phyloP scores from a whole-genome alignment of 2,113 vertebrate genomes.

The Atlantisia rogersi region DNA sequence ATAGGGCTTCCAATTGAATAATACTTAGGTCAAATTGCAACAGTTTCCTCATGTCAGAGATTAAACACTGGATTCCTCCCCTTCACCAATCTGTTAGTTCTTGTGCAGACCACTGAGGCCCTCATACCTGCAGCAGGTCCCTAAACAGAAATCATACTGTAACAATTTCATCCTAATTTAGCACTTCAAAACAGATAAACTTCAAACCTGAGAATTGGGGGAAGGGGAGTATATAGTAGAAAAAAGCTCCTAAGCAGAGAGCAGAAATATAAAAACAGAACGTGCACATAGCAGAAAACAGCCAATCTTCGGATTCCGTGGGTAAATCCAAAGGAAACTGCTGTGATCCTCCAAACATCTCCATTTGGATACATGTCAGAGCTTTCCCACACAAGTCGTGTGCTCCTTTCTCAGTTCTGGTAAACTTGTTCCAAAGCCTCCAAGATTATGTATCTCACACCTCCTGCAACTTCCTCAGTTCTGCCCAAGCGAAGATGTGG shows the following conservation, averaged over 20 bases:
- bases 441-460: not conserved
- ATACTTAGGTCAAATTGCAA: not conserved
- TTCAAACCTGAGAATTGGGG: not conserved
- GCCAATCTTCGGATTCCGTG: not conserved
- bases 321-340: constrained; percentile 37
- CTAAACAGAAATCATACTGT: not conserved
- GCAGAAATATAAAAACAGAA: constrained; percentile 14
- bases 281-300: not conserved
- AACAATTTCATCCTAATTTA: not conserved
- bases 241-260: not conserved
- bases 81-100: not conserved
- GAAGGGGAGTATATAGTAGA: not conserved
- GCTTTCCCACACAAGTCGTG: constrained; percentile 30
- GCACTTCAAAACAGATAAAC: not conserved
- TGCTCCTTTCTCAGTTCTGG: constrained; percentile 36
- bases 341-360: constrained; percentile 19
- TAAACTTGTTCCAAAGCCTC: not conserved
- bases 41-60: not conserved
- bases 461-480: not conserved
- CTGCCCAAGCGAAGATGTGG: not conserved
- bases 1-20: not conserved
- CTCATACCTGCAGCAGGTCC: not conserved
- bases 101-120: not conserved
- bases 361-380: constrained; percentile 12
- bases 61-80: not conserved